Percentiles rank a stretch among this genome's conserved stretches.
Conservation (phyloP, 2,113 vertebrate species). For the Ptilorrhoa leucosticta region DNA sequence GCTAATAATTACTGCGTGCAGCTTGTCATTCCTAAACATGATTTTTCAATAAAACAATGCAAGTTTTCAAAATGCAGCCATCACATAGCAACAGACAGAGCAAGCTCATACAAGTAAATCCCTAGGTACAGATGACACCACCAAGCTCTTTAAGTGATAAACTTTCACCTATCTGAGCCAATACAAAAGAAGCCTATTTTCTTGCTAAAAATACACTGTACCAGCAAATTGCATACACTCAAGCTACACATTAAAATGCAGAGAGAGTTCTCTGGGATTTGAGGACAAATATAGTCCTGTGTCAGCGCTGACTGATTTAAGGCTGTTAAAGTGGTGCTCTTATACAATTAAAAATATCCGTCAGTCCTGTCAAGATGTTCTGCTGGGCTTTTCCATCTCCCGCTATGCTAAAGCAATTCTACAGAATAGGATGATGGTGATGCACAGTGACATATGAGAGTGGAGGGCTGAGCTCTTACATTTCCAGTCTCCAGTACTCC, state of each 20-base stretch:
- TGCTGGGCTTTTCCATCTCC: background rate
- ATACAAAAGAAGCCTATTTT: background rate
- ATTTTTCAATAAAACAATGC: background rate
- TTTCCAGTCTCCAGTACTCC: background rate
- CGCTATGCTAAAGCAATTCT: background rate
- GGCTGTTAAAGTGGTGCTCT: background rate
- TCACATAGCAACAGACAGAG: background rate
- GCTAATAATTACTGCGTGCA: background rate
- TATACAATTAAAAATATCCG: background rate
- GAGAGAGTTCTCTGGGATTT: background rate
- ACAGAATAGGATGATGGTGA: background rate
- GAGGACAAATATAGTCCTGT: background rate
- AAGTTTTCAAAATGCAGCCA: background rate
- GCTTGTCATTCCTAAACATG: background rate
- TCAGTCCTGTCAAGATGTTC: background rate
- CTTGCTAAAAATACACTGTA: background rate
- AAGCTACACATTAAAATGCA: background rate
- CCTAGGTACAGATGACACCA: background rate
- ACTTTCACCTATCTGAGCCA: constrained; percentile 3
- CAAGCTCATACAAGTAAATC: background rate
- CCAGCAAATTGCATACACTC: background rate
- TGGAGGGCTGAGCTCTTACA: background rate
- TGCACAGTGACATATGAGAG: background rate
- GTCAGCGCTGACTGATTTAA: background rate
- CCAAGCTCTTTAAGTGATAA: background rate